phyloP scores from a whole-genome alignment of 92 coral and sea anemone species.

The Anthopleura xanthogrammica region DNA sequence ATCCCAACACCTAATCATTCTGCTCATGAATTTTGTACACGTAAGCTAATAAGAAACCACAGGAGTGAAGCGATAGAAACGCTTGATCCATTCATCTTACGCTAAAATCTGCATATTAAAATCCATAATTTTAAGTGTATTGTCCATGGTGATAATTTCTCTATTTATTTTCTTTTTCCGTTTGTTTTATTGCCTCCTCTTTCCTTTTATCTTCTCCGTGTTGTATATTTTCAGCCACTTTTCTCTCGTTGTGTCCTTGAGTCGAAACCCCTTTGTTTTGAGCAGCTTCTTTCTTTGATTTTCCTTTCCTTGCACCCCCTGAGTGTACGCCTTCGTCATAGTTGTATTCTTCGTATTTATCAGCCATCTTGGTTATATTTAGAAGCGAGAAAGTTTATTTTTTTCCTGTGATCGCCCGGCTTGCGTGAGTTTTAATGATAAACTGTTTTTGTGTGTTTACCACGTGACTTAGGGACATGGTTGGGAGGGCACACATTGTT shows the following conservation, averaged over 20 bases:
- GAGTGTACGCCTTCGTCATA: constrained; percentile 86
- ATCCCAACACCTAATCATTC: neutral
- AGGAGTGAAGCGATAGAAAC: neutral
- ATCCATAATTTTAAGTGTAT: neutral
- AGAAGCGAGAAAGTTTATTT: neutral
- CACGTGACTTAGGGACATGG: constrained; percentile 1
- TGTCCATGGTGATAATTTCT: neutral
- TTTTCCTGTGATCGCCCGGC: neutral
- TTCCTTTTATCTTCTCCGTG: constrained; percentile 94
- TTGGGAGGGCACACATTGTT: neutral
- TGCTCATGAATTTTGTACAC: neutral
- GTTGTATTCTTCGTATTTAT: constrained; percentile 86
- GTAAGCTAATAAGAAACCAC: neutral
- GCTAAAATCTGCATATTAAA: neutral
- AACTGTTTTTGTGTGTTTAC: neutral
- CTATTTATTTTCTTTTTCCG: constrained; percentile 42
- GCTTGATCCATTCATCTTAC: constrained; percentile 5
- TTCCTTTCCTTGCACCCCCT: constrained; percentile 67
- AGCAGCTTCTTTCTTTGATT: constrained; percentile 89
- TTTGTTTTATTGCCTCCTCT: constrained; percentile 52
- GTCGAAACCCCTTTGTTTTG: constrained; percentile 65
- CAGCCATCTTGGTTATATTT: constrained; percentile 43
- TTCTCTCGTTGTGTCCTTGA: constrained; percentile 76
- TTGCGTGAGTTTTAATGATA: neutral
- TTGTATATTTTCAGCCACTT: constrained; percentile 86